phyloP scores from a whole-genome alignment of 2,888 invertebrate species.

The Pollenia griseotomentosa region DNA sequence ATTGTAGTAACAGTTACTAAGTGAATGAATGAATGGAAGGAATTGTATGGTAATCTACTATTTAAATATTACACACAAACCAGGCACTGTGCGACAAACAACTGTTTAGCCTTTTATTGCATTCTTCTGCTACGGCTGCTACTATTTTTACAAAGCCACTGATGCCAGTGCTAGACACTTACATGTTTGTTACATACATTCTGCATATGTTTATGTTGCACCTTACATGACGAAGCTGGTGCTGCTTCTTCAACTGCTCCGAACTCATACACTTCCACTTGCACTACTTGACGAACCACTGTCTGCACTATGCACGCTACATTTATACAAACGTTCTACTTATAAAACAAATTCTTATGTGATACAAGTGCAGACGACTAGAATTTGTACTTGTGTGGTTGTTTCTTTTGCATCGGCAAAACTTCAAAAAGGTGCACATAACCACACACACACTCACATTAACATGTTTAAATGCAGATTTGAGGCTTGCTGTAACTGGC shows the following conservation, averaged over 20 bases:
- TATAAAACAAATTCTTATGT: conserved; percentile 32
- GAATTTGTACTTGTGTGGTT: conserved; percentile 63
- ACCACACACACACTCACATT: conserved; percentile 14
- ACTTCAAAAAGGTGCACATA: conserved; percentile 55
- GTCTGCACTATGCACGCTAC: conserved; percentile 13
- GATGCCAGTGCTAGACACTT: background rate
- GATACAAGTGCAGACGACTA: conserved; percentile 63
- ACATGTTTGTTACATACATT: background rate
- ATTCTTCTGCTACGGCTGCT: conserved; percentile 12
- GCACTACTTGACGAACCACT: conserved; percentile 26
- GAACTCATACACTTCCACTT: background rate
- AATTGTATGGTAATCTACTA: conserved; percentile 2
- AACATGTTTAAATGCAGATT: conserved; percentile 26
- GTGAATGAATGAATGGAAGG: background rate
- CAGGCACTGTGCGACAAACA: conserved; percentile 8
- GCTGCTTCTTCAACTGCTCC: background rate
- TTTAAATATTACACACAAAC: conserved; percentile 22
- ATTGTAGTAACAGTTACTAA: background rate
- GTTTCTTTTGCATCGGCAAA: conserved; percentile 64
- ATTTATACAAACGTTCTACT: background rate
- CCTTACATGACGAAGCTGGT: background rate
- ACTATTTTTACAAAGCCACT: background rate
- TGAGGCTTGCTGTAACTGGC: conserved; percentile 61
- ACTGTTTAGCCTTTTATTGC: conserved; percentile 64
- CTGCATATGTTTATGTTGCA: conserved; percentile 11